phyloP scores from a whole-genome alignment of 1,140 invertebrate species.

The Trichoplusia ni region DNA sequence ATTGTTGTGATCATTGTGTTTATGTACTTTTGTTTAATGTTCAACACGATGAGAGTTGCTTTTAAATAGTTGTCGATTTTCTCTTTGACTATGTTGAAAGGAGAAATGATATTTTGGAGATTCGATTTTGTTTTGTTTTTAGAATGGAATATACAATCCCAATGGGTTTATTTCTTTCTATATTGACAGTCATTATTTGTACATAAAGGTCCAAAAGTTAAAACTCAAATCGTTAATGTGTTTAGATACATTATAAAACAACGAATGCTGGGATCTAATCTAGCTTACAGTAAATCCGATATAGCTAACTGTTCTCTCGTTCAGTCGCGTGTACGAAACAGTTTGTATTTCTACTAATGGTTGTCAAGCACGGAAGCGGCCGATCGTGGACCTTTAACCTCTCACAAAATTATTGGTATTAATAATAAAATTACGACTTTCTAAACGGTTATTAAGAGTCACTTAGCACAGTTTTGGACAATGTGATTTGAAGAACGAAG shows the following conservation, averaged over 20 bases:
- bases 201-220: no score
- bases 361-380: constrained; percentile 41
- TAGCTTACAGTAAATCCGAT: constrained; percentile 26
- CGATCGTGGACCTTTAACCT: constrained; percentile 55
- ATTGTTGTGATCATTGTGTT: background rate
- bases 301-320: constrained; percentile 11
- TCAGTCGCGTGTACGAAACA: constrained; percentile 36
- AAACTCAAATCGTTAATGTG: no score
- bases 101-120: background rate
- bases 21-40: background rate
- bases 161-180: no score
- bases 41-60: background rate
- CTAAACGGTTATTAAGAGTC: constrained; percentile 53
- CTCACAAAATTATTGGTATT: constrained; percentile 41
- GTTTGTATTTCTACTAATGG: constrained; percentile 43
- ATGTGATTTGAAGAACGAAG: constrained; percentile 18
- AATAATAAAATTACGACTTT: constrained; percentile 66
- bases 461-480: constrained; percentile 40
- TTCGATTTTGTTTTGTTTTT: no score
- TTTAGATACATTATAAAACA: constrained; percentile 5
- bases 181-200: no score
- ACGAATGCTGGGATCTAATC: constrained; percentile 19
- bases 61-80: constrained; percentile 1
- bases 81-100: background rate
- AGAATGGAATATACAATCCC: no score